These are phyloP conservation scores for Microcaecilia unicolor DNA, from an alignment of 2,797 vertebrate species.

Conservation along the genomic window DNA sequence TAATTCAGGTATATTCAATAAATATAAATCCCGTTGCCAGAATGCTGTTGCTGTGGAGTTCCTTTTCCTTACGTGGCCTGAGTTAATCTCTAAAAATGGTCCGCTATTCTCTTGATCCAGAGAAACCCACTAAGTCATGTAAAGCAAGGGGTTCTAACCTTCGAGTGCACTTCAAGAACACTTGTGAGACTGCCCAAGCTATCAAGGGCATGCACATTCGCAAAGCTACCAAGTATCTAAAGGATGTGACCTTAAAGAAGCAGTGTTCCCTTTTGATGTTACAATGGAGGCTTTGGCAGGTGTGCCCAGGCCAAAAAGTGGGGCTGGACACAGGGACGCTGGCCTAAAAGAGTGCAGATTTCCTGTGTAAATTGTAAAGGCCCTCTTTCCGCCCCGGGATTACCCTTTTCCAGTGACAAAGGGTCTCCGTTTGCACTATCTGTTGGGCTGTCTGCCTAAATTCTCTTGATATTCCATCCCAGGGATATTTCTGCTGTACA, in stretches of 20 bases:
- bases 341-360: conserved; percentile 97
- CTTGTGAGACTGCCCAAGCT: conserved; percentile 92
- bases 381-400: no score
- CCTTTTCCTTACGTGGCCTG: conserved; percentile 66
- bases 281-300: conserved; percentile 88
- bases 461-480: no score
- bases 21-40: conserved; percentile 43
- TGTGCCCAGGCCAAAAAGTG: conserved; percentile 97
- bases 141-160: conserved; percentile 93
- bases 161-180: conserved; percentile 96
- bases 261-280: conserved; percentile 95
- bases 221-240: conserved; percentile 91
- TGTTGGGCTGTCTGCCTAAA: no score
- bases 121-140: conserved; percentile 95
- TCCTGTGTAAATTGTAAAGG: no score
- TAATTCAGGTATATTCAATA: no score
- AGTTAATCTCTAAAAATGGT: conserved; percentile 75
- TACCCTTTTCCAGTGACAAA: no score
- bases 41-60: conserved; percentile 37
- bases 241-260: conserved; percentile 83
- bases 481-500: no score
- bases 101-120: conserved; percentile 93
- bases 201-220: conserved; percentile 98
- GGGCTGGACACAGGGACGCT: conserved; percentile 91
- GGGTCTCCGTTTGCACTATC: no score